Base-by-base conservation (phyloP, 2,888 invertebrate genomes). In the Chironomus tentans region DNA sequence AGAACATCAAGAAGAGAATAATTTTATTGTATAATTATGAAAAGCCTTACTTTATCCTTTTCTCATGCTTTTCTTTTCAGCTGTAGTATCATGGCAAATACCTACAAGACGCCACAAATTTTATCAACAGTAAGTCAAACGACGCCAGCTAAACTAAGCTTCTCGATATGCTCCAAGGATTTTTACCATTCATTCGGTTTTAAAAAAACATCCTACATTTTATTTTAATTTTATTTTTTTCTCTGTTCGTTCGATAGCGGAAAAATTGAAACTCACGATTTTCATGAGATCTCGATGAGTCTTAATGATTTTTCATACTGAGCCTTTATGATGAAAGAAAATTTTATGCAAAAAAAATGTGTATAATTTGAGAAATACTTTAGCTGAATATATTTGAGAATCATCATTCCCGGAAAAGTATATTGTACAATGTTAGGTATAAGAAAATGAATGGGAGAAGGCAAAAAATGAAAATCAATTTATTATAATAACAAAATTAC, bases 221-320 rank as follows among this genome's bases (percentile, higher is more conserved):
- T 38, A 38, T 38, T 38, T 38, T 38, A 38, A 38, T 38, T 38
- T 38, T 38, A 4, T 38, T 50, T 2, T 15, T 50, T 5, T 50
- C 15, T n/a, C 50, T 50, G 13, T 15, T 50, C 22, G 28, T 18
- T 72, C 7, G 38, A 68, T 12, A 68, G 48, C 22, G 47, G 46
- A 73, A 73, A 71, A 74, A 68, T 65, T 68, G 74, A 74, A 68
- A 74, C 62, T 74, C 74, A 74, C 62, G 72, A 72, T 72, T 50
- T 72, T 72, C 72, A 72, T 72, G 61, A 72, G 61, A 28, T 50
- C 12, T 38, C 38, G 38, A 56, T 7, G 56, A 56, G 18, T 56
- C 56, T 18, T 72, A 72, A 72, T 72, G 72, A 72, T 62, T 72
- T 71, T 50, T 38, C 50, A 15, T 56, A 7, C 18, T 56, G 56